Evolutionary conservation across 2,113 vertebrate species (phyloP).

Genomic region (Cathartes aura): DNA sequence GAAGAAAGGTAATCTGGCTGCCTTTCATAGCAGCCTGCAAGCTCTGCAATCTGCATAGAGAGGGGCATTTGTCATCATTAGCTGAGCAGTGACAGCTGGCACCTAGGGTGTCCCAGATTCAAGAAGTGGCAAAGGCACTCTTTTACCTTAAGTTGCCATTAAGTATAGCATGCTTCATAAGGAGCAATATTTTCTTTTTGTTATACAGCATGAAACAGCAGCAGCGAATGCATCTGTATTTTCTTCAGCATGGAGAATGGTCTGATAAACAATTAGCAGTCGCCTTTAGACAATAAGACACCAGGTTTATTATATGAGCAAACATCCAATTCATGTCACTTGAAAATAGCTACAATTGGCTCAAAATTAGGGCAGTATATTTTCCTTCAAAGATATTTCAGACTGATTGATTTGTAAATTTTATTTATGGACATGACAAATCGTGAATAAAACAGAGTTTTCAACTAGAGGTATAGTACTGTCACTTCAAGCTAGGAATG

Average conservation of each 20-base stretch:
- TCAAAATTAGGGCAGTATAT: background rate
- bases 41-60: constrained; percentile 95
- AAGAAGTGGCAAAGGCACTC: constrained; percentile 85
- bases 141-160: constrained; percentile 70
- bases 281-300: constrained; percentile 64
- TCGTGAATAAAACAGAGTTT: background rate
- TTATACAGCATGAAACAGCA: constrained; percentile 52
- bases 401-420: background rate
- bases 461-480: background rate
- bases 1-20: constrained; percentile 83
- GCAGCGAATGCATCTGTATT: constrained; percentile 43
- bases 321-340: constrained; percentile 13
- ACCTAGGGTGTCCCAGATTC: constrained; percentile 93
- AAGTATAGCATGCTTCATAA: constrained; percentile 57
- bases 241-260: constrained; percentile 16
- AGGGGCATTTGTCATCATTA: constrained; percentile 99
- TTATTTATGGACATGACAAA: constrained; percentile 1
- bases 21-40: constrained; percentile 79
- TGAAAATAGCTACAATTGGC: constrained; percentile 9
- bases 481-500: background rate
- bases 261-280: constrained; percentile 65
- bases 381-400: constrained; percentile 7
- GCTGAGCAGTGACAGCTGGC: constrained; percentile 97
- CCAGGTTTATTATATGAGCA: background rate
- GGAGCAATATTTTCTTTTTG: constrained; percentile 55